Conservation (phyloP, 2,888 invertebrate species). For the Vannuccia rotundouncinata region DNA sequence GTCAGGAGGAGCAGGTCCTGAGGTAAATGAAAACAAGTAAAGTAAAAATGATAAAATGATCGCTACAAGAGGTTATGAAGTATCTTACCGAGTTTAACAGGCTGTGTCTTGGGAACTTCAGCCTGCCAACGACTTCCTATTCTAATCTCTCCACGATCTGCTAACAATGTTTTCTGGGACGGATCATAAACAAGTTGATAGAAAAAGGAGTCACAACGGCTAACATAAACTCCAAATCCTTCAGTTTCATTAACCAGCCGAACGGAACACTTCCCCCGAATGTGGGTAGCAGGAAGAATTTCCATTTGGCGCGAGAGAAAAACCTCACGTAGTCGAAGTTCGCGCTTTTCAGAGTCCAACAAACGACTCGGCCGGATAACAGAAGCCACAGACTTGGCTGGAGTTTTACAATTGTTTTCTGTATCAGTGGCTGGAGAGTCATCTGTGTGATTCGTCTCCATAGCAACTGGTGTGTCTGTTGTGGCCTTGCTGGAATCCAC, state of each 20-base stretch:
- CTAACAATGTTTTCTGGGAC: conserved; percentile 92
- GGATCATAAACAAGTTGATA: conserved; percentile 99
- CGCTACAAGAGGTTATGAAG: no score
- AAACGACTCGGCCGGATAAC: neutral
- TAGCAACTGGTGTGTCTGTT: neutral
- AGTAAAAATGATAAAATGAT: no score
- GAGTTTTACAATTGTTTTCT: no score
- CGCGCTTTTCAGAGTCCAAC: neutral
- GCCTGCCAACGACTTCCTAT: conserved; percentile 92
- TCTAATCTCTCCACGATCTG: conserved; percentile 88
- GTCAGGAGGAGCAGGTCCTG: neutral
- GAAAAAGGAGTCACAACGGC: conserved; percentile 97
- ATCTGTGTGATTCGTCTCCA: neutral
- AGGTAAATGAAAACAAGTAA: no score
- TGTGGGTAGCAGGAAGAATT: conserved; percentile 94
- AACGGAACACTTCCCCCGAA: conserved; percentile 97
- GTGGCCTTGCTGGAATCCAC: neutral
- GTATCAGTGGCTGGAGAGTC: no score
- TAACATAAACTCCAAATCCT: conserved; percentile 86
- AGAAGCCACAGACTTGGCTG: neutral
- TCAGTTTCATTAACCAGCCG: conserved; percentile 98
- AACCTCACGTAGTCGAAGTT: neutral
- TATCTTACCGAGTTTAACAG: no score
- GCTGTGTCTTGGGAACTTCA: conserved; percentile 62
- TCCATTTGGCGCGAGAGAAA: conserved; percentile 63